Base-by-base conservation (phyloP, 1,140 invertebrate genomes). In the Bradynema listronoti region DNA sequence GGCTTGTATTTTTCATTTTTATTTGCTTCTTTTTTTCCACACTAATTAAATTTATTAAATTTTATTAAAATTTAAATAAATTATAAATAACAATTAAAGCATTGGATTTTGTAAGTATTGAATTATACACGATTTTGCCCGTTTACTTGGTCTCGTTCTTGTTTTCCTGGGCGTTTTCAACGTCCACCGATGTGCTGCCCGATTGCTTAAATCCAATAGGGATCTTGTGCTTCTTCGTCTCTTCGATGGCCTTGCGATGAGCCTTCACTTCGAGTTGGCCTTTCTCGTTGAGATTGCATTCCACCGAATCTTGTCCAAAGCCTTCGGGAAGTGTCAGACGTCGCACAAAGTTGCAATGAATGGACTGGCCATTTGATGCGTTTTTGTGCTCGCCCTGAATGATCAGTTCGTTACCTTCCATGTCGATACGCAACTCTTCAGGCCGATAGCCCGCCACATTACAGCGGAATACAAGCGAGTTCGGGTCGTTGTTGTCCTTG, bases 341-440 rank as follows among this genome's bases (percentile, higher is more conserved):
- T 24, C 52, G 52, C 52, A 47, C 19, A n/a, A 55, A 55, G 16
- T 22, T 55, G 52, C 52, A 45, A 36, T 55, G 52, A 14, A 55
- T 27, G 4, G 52, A 55, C 33, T 55, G 33, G 43, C 52, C 33
- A 22, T 43, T 27, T 30, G 16, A 22, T n/a, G 25, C n/a, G n/a
- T 55, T 22, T n/a, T 55, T 22, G 33, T 55, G 52, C 32, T 55
- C 32, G 33, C 52, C 52, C n/a, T 55, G 52, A 24, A 55, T 55
- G 2, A 55, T 45, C 52, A 55, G n/a, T 27, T 55, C n/a, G 4
- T 55, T 36, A 4, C 52, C 52, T 4, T 55, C 33, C 27, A 55
- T 24, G 43, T 55, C 52, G n/a, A 55, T 45, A n/a, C 52, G n/a
- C 43, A 55, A 45, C 52, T 55, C 52, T 56, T 55, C 52, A 36